A percentile compares a stretch with the other conserved stretches of the same genome.
phyloP scores from a whole-genome alignment of 2,797 vertebrate genomes.

The Alexandromys oeconomus region DNA sequence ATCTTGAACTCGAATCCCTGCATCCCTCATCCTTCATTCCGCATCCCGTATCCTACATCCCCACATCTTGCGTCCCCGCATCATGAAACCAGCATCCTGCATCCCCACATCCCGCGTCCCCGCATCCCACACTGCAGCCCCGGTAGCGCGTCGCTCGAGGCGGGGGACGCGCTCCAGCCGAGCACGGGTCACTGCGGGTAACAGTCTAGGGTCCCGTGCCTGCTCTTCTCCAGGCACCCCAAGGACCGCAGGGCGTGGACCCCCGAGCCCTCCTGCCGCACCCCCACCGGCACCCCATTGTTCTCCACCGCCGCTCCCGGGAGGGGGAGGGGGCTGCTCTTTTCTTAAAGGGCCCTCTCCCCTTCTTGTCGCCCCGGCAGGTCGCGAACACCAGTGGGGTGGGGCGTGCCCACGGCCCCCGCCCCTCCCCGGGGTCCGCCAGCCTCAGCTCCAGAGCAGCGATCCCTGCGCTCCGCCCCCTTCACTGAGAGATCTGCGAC shows the following conservation, averaged over 20 bases:
- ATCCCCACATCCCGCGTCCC: slow-evolving; percentile 14
- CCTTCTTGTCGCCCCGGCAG: slow-evolving; percentile 35
- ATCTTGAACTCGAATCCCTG: not conserved
- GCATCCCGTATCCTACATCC: not conserved
- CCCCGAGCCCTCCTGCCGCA: slow-evolving; percentile 46
- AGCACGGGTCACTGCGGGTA: not conserved
- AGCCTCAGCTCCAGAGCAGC: not conserved
- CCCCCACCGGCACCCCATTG: slow-evolving; percentile 77
- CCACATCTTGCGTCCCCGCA: not conserved
- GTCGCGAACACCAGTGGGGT: slow-evolving; percentile 79
- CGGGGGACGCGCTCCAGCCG: not conserved
- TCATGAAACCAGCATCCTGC: slow-evolving; percentile 13
- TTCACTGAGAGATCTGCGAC: not conserved
- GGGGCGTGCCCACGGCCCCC: slow-evolving; percentile 81
- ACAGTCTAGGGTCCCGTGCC: not conserved
- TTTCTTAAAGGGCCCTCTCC: slow-evolving; percentile 75
- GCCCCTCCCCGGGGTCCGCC: not conserved
- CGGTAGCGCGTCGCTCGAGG: not conserved
- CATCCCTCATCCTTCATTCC: not conserved
- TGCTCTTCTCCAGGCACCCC: not conserved
- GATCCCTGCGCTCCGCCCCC: not conserved
- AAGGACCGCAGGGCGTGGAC: not conserved
- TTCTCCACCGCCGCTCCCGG: slow-evolving; percentile 72
- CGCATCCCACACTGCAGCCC: not conserved
- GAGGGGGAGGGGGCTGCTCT: slow-evolving; percentile 69